phyloP scores from a whole-genome alignment of 1,140 invertebrate genomes.

The Solen grandis region DNA sequence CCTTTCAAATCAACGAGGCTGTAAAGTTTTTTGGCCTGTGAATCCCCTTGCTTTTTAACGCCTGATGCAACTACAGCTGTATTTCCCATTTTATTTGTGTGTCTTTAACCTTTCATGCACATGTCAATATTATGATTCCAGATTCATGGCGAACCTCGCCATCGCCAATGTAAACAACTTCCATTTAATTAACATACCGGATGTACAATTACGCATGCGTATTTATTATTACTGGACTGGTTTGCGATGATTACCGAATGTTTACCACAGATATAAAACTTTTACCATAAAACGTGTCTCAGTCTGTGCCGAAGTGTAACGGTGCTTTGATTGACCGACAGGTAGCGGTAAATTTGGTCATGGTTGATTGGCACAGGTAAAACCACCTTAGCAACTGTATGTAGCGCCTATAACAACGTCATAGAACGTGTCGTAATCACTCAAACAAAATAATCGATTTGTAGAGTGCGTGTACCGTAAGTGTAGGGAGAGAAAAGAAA shows the following conservation, averaged over 20 bases:
- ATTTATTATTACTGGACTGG: conserved; percentile 14
- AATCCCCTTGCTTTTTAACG: conserved; percentile 77
- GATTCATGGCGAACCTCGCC: neutral
- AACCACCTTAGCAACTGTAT: conserved; percentile 60
- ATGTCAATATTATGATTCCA: too few relatives aligned
- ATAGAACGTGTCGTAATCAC: conserved; percentile 3
- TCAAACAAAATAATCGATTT: conserved; percentile 28
- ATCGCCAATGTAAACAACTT: conserved; percentile 62
- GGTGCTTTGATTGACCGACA: conserved; percentile 43
- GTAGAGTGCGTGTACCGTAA: neutral
- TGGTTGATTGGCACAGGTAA: conserved; percentile 14
- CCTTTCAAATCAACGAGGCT: conserved; percentile 83
- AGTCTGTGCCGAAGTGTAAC: conserved; percentile 31
- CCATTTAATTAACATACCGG: conserved; percentile 57
- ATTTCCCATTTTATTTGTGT: conserved; percentile 67
- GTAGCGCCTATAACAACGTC: conserved; percentile 42
- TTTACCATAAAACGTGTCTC: too few relatives aligned
- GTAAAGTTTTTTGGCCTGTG: conserved; percentile 72
- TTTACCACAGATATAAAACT: too few relatives aligned
- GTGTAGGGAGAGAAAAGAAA: neutral
- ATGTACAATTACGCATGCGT: conserved; percentile 49
- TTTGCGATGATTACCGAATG: neutral
- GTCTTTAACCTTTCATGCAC: too few relatives aligned
- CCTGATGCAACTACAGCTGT: conserved; percentile 71
- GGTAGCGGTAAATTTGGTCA: conserved; percentile 21